Percentiles rank a stretch among this genome's conserved stretches.
Conservation (phyloP, 92 coral and sea anemone species). For the Palythoa grandis region DNA sequence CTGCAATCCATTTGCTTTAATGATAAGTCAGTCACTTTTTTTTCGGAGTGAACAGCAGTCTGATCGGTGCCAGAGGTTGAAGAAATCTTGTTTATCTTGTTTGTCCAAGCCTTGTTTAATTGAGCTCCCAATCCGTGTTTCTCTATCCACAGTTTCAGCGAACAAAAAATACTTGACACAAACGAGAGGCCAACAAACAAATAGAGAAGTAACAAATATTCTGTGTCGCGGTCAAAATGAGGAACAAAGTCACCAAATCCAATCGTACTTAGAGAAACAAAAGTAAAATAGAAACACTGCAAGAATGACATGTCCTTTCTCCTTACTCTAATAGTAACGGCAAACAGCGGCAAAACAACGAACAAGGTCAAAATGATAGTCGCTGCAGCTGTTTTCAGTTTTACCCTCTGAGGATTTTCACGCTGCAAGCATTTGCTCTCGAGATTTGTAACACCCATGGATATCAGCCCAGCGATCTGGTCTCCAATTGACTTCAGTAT, state of each 20-base stretch:
- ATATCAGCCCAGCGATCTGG: constrained; percentile 52
- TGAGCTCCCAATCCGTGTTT: constrained; percentile 58
- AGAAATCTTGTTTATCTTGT: neutral
- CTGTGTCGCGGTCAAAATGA: constrained; percentile 40
- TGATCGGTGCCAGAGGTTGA: no score
- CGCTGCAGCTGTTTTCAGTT: constrained; percentile 63
- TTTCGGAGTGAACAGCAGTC: no score
- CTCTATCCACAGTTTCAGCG: constrained; percentile 69
- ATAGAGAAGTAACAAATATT: constrained; percentile 50
- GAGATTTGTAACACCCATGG: constrained; percentile 38
- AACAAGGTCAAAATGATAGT: constrained; percentile 50
- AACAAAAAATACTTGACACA: constrained; percentile 82
- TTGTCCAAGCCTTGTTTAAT: neutral
- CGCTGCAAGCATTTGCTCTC: constrained; percentile 60
- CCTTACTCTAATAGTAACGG: constrained; percentile 53
- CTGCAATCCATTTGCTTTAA: no score
- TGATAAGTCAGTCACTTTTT: no score
- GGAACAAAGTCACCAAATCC: constrained; percentile 86
- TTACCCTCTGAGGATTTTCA: constrained; percentile 49
- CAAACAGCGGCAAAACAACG: constrained; percentile 58
- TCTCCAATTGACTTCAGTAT: constrained; percentile 77
- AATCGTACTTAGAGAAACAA: constrained; percentile 75
- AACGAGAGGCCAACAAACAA: constrained; percentile 75
- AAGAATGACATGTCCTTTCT: constrained; percentile 50
- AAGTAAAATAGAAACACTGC: constrained; percentile 72